Base-by-base conservation (phyloP, 2,888 invertebrate species). In the Tridacna gigas region DNA sequence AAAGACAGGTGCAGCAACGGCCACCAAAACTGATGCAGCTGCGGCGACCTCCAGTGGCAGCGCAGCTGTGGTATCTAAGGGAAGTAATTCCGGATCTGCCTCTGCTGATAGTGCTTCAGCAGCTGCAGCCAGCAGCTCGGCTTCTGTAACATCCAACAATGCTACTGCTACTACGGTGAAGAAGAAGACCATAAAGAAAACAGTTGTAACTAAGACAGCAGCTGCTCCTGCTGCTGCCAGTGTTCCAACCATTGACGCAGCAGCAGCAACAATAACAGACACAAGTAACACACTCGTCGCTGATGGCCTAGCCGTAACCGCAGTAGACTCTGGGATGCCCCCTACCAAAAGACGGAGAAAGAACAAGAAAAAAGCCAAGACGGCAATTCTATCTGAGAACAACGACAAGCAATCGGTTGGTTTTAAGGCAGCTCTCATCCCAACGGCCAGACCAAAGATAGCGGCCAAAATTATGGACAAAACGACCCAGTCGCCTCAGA, bases 311-410 rank as follows among this genome's bases (percentile, higher is more conserved):
- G 26, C 22, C 18, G 65, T 48, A 5, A 66, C 25, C 0, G 51
- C 67, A 11, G n/a, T 67, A 18, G 56, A 74, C 26, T 37, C 28
- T 26, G 51, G 26, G 12, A 74, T 60, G 28, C 74, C 74, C 13
- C 60, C 69, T 22, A n/a, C 47, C 0, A 45, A 69, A 22, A 45
- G 22, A 45, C 47, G 47, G 13, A 15, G 48, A 48, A 65, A 66
- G 25, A 65, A 51, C 47, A 51, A n/a, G 51, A 74, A 48, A n/a
- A 48, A 80, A 18, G 74, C 80, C 1, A 74, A 74, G 26, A 80
- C 80, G 0, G 84, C 84, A 2, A 80, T 84, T 37, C 71, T 84
- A 48, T 84, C 84, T 9, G 66, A 75, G 20, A 80, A 63, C 28
- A 82, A 66, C 26, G 74, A 69, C 18, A 77, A 75, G 37, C 48